phyloP scores from a whole-genome alignment of 2,113 vertebrate species.

The Empidonax traillii region DNA sequence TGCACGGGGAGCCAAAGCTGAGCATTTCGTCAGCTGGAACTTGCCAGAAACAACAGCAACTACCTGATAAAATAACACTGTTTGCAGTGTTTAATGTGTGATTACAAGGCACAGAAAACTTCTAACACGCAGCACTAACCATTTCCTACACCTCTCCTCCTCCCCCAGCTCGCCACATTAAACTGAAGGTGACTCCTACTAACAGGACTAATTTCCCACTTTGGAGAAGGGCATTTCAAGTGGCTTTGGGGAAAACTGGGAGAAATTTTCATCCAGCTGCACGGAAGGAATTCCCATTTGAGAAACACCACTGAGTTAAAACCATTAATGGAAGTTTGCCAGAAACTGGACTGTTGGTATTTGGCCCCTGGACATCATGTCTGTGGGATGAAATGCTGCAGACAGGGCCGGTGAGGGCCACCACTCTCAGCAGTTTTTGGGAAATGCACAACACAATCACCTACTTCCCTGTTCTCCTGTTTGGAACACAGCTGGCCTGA shows the following conservation, averaged over 20 bases:
- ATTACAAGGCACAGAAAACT: not conserved
- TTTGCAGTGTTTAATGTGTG: not conserved
- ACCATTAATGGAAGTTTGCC: not conserved
- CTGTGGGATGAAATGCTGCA: not conserved
- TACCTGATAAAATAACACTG: not conserved
- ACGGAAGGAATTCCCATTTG: not conserved
- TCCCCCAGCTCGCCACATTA: not conserved
- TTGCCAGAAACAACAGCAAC: not conserved
- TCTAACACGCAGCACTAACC: not conserved
- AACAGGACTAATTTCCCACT: not conserved
- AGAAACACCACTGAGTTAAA: not conserved
- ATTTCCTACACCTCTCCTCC: not conserved
- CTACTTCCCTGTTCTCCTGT: not conserved
- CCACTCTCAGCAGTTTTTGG: not conserved
- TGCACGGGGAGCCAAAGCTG: not conserved
- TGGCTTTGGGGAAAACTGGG: not conserved
- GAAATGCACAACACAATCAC: not conserved
- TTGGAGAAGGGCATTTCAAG: not conserved
- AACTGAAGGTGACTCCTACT: not conserved
- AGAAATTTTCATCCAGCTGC: not conserved
- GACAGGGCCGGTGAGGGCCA: not conserved
- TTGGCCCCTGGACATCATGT: not conserved
- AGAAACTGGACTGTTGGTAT: not conserved
- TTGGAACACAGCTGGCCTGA: not conserved
- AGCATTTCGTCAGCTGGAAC: not conserved